Base-by-base conservation (phyloP, 2,888 invertebrate species). In the Trissolcus brochymenae region DNA sequence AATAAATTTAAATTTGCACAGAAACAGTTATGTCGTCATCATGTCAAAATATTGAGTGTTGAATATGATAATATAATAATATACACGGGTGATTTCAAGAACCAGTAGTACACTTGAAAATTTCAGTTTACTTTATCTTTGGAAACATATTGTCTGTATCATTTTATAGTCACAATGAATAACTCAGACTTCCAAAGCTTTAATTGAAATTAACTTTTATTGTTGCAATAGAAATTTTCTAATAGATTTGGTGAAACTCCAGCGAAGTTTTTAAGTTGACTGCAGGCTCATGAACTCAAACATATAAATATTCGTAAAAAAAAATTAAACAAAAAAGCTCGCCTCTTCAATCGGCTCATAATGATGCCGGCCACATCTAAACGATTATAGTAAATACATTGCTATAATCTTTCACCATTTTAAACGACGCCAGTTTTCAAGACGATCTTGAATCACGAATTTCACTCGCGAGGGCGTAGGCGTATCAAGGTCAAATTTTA, bases 31-130 rank as follows among this genome's bases (percentile, higher is more conserved):
- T 78, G 80, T 80, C 81, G 79, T 81, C 81, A 81, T 81, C 73
- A 83, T 80, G 83, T 83, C 84, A 84, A 82, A 82, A 84, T 84
- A 84, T 84, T 84, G 84, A 84, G 83, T 85, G 84, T 85, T 84
- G 83, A 81, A 81, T 83, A 84, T 85, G 82, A 81, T 82, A 81
- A 29, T 35, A 35, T 35, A 35, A 9, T 35, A 82, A 81, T 80
- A 82, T 78, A 73, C 79, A 78, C 57, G 14, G 1, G 14, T 14
- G 7, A 46, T 14, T 46, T 46, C 16, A 16, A n/a, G 16, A 14
- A 46, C 16, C 46, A 6, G 46, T 16, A 46, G 16, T 46, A 46
- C 16, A 46, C 7, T 46, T 46, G 4, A 46, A 46, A 16, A 14
- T 46, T 46, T 16, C 16, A 4, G 7, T 46, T 16, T n/a, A n/a